A percentile compares a stretch with the other conserved stretches of the same genome.
Conservation (phyloP, 2,888 invertebrate species). For the Schrankia costaestrigalis region DNA sequence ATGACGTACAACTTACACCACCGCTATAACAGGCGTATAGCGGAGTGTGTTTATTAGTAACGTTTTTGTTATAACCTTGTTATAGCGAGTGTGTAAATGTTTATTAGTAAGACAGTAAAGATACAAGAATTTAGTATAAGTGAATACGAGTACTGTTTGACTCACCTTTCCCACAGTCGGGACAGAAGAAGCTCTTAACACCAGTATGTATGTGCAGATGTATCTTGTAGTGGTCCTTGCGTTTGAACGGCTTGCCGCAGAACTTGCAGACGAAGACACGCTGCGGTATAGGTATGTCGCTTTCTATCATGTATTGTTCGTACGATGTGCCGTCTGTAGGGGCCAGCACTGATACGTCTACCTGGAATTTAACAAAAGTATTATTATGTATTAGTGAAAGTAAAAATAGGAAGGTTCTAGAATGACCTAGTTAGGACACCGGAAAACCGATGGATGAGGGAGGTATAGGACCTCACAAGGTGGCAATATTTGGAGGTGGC, state of each 20-base stretch:
- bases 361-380: constrained; percentile 17
- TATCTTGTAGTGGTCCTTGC: constrained; percentile 75
- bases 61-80: too few relatives aligned
- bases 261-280: constrained; percentile 71
- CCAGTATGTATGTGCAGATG: constrained; percentile 73
- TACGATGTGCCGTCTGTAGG: constrained; percentile 21
- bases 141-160: neutral
- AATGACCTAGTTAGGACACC: too few relatives aligned
- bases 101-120: too few relatives aligned
- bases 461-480: too few relatives aligned
- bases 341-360: constrained; percentile 34
- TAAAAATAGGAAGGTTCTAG: too few relatives aligned
- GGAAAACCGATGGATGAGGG: too few relatives aligned
- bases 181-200: constrained; percentile 67
- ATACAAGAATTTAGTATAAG: too few relatives aligned
- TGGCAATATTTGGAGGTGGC: too few relatives aligned
- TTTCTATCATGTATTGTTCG: constrained; percentile 29
- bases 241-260: constrained; percentile 67
- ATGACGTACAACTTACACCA: too few relatives aligned
- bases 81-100: too few relatives aligned
- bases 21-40: too few relatives aligned
- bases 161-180: constrained; percentile 67
- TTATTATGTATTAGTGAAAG: neutral
- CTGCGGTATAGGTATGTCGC: constrained; percentile 49
- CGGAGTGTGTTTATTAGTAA: too few relatives aligned